phyloP scores from a whole-genome alignment of 2,113 vertebrate genomes.

The Burhinus oedicnemus region DNA sequence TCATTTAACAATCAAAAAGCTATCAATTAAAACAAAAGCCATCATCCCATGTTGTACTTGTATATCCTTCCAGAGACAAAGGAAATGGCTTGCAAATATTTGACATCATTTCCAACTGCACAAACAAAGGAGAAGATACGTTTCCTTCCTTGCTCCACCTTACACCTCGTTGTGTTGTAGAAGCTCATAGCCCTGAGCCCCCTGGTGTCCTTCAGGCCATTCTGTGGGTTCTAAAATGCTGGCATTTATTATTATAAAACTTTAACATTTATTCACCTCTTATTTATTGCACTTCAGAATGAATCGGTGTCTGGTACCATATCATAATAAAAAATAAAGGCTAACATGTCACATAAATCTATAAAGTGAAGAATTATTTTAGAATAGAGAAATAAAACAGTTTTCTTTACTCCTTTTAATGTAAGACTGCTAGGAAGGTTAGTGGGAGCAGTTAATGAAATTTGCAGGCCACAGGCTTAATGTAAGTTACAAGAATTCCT shows the following conservation, averaged over 20 bases:
- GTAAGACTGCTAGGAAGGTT: not conserved
- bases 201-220: not conserved
- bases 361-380: not conserved
- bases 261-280: not conserved
- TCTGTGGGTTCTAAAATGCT: not conserved
- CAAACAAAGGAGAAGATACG: not conserved
- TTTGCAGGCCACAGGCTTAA: not conserved
- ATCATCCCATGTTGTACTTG: not conserved
- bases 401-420: not conserved
- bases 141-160: not conserved
- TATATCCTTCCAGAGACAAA: not conserved
- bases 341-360: not conserved
- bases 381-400: not conserved
- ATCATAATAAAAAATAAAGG: not conserved
- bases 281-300: not conserved
- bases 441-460: not conserved
- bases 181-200: not conserved
- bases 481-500: not conserved
- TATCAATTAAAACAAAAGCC: not conserved
- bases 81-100: not conserved
- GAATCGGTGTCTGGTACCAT: not conserved
- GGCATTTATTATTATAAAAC: not conserved
- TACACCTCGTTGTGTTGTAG: not conserved
- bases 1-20: not conserved
- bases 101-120: not conserved